These are phyloP conservation scores for Brenthis hecate DNA, from an alignment of 2,888 invertebrate genomes.

Conservation along the genomic window DNA sequence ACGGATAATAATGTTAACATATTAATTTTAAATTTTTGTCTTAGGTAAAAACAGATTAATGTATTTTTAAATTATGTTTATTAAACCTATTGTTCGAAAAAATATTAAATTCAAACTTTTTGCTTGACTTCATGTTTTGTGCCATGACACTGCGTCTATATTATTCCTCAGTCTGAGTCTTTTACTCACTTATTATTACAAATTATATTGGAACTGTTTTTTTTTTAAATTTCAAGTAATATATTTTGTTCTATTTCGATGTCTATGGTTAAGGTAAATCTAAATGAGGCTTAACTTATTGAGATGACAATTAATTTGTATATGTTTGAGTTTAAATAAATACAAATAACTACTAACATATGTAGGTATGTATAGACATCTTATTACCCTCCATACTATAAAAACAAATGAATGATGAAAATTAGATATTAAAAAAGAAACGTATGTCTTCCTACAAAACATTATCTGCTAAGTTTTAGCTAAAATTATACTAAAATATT, in stretches of 20 bases:
- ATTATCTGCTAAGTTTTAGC: slow-evolving; percentile 4
- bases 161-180: too few species aligned
- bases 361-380: background rate
- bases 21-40: too few species aligned
- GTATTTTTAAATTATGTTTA: too few species aligned
- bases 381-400: slow-evolving; percentile 1
- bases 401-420: background rate
- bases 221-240: slow-evolving; percentile 8
- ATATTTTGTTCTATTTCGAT: slow-evolving; percentile 16
- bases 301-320: slow-evolving; percentile 1
- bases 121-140: too few species aligned
- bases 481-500: slow-evolving; percentile 19
- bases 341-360: slow-evolving; percentile 7
- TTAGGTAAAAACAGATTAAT: too few species aligned
- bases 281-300: slow-evolving; percentile 1
- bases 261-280: slow-evolving; percentile 15
- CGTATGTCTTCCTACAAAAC: slow-evolving; percentile 9
- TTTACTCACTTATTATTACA: slow-evolving; percentile 4
- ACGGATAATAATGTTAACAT: too few species aligned
- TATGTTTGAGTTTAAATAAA: background rate
- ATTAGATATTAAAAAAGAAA: background rate
- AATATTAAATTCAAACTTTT: too few species aligned
- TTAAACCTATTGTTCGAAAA: too few species aligned
- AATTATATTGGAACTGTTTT: slow-evolving; percentile 7
- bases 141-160: too few species aligned